phyloP scores from a whole-genome alignment of 2,888 invertebrate genomes.

The Pseudococcus longispinus region DNA sequence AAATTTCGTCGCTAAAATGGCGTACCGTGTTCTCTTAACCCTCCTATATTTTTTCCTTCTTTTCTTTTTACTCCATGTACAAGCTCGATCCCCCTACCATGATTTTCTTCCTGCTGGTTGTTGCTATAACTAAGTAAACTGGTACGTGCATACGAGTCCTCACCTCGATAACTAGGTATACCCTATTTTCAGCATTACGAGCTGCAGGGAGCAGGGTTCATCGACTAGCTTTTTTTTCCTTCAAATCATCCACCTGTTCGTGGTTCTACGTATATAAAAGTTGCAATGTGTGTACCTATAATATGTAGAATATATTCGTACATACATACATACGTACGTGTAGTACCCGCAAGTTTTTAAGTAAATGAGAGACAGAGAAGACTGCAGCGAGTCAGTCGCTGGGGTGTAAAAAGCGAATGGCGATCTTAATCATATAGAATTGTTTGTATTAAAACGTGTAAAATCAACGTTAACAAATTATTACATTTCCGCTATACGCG shows the following conservation, averaged over 20 bases:
- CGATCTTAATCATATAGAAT: background rate
- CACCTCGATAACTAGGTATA: too few relatives aligned
- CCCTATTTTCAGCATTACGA: too few relatives aligned
- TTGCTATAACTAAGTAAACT: background rate
- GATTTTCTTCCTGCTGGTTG: background rate
- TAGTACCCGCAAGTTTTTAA: background rate
- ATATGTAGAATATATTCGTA: too few relatives aligned
- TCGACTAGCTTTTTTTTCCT: background rate
- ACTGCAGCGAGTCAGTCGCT: background rate
- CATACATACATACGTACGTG: background rate
- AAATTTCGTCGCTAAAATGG: slow-evolving; percentile 53
- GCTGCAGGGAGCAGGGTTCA: background rate
- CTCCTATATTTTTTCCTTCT: slow-evolving; percentile 7
- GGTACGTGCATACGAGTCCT: background rate
- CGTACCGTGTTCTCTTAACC: slow-evolving; percentile 2
- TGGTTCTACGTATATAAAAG: too few relatives aligned
- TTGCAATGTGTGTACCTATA: background rate
- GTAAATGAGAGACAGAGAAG: background rate
- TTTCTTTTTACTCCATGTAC: background rate
- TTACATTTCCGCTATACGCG: background rate
- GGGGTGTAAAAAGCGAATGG: background rate
- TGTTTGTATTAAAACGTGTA: background rate
- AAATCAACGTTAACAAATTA: background rate
- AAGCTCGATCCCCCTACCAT: background rate
- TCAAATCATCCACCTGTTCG: background rate